phyloP scores from a whole-genome alignment of 2,888 invertebrate genomes.

The Anarsia innoxiella region DNA sequence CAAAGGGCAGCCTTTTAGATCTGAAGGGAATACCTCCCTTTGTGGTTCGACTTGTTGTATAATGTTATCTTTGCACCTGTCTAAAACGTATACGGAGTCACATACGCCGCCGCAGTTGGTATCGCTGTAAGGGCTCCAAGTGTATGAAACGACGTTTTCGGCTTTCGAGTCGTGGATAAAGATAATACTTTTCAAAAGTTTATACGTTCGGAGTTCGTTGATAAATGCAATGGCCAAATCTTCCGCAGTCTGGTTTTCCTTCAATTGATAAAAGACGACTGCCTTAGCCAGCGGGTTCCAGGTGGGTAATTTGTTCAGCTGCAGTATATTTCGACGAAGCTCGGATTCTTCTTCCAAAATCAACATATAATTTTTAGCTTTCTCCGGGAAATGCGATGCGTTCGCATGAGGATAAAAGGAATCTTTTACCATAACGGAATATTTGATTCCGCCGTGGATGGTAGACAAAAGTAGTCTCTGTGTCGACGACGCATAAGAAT shows the following conservation, averaged over 20 bases:
- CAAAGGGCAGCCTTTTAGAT: conserved; percentile 61
- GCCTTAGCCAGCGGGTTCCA: conserved; percentile 72
- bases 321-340: conserved; percentile 57
- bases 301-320: conserved; percentile 62
- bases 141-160: conserved; percentile 52
- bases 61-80: conserved; percentile 45
- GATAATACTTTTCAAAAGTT: conserved; percentile 56
- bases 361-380: conserved; percentile 73
- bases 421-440: conserved; percentile 71
- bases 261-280: conserved; percentile 56
- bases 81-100: conserved; percentile 52
- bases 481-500: conserved; percentile 56
- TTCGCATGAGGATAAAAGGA: conserved; percentile 64
- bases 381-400: conserved; percentile 71
- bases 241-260: conserved; percentile 37
- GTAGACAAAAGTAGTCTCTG: conserved; percentile 57
- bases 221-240: conserved; percentile 50
- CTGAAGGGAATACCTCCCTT: conserved; percentile 51
- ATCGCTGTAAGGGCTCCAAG: conserved; percentile 62
- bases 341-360: conserved; percentile 66
- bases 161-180: conserved; percentile 46
- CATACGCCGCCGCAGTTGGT: conserved; percentile 60
- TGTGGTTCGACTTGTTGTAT: conserved; percentile 40
- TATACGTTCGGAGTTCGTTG: conserved; percentile 51
- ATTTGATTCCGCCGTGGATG: conserved; percentile 60